Base-by-base conservation (phyloP, 2,888 invertebrate genomes). In the Diadegma fenestrale region DNA sequence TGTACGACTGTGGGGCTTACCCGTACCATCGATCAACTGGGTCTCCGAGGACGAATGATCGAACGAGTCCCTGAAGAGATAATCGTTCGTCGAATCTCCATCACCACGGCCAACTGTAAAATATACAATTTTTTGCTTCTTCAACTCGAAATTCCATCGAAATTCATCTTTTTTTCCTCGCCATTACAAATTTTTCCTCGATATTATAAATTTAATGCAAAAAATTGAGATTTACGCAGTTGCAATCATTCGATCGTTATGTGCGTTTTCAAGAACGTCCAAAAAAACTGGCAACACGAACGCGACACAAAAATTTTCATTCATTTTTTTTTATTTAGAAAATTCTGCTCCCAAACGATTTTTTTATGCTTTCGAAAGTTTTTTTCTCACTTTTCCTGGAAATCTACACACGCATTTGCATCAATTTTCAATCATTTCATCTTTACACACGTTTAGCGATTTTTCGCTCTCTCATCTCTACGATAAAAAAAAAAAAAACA, bases 21-120 rank as follows among this genome's bases (percentile, higher is more conserved):
- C 92, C 22, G 91, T 90, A 10, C 91, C 90, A 89, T 95, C 95
- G 91, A 96, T 90, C 88, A 96, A 94, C 89, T 96, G 97, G 80
- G 97, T 97, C 94, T 97, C 97, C 17, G 97, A 97, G 37, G 97
- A 97, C 66, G 97, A 97, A 93, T 97, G 97, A 92, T 97, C 96
- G 90, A 96, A 96, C 89, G 96, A 97, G 94, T 97, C 97, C 48
- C 97, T 96, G 91, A 96, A 96, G 93, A 96, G 96, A 94, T 97
- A 97, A 91, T 97, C 96, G 90, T 95, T 95, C 92, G 93, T 88
- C 68, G 77, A 54, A 82, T 93, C 94, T 63, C 92, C 92, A 68
- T 94, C 94, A 85, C 92, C 91, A 72, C 92, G 92, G 41, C 92
- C 92, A 84, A 93, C 94, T 93, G 91, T 79, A 91, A 92, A 90